Base-by-base conservation (phyloP, 2,113 vertebrate genomes). In the Drymodes brunneopygia region DNA sequence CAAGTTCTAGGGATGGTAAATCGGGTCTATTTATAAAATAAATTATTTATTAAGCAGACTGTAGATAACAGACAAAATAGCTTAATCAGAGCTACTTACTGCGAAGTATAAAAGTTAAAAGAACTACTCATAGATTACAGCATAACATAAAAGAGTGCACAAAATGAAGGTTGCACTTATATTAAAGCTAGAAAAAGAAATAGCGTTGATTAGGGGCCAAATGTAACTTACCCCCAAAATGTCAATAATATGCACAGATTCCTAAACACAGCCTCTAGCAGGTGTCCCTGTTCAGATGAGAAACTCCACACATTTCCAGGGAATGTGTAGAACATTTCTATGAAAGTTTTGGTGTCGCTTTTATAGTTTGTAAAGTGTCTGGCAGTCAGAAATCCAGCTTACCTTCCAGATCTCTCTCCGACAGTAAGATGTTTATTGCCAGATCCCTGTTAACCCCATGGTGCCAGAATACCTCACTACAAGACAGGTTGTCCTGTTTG, bases 271-370 rank as follows among this genome's bases (percentile, higher is more conserved):
- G 6, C 29, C 33, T 36, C 33, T 27, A 53, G 45, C 3, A 1
- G 8, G 27, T 0, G 0, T 33, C 18, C 25, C 33, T 44, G 18
- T 4, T 53, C 38, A 23, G 33, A 36, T 0, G 1, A 77, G 62
- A 53, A 45, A 53, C 33, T 69, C 22, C 53, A 51, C 45, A 69
- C 33, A 51, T 44, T 44, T 69, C 28, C 54, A 86, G 62, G 8
- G 27, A 60, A 36, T 12, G 27, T 33, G 33, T 33, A 45, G 36
- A 77, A 38, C 44, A 53, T 38, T 86, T 86, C 62, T 51, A 6
- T 51, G 17, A 18, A 86, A 51, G 36, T 23, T 51, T 51, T 36
- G 11, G 38, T 23, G 27, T 33, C 36, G 22, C 22, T 60, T 77
- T 38, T 27, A 12, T 2, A 36, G 25, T 44, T 44, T 31, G 16